These are phyloP conservation scores for Apteryx owenii DNA, from an alignment of 2,113 vertebrate genomes.

Conservation along the genomic window DNA sequence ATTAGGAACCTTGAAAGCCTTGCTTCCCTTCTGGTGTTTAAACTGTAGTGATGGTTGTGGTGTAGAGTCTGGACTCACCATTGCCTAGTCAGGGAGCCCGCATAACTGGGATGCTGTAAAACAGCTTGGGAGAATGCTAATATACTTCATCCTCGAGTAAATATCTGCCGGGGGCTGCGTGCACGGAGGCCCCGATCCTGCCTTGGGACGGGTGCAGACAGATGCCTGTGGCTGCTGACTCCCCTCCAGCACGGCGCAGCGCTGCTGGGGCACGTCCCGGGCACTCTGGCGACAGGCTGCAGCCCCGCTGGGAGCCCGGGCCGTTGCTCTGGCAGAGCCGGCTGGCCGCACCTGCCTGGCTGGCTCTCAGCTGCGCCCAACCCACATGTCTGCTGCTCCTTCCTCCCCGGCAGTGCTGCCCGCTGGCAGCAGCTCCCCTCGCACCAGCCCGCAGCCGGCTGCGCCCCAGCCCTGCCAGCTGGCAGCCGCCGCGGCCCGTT, in stretches of 20 bases:
- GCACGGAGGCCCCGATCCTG: not conserved
- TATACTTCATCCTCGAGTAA: not conserved
- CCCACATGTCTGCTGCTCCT: not conserved
- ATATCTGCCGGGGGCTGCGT: no score
- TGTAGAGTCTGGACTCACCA: not conserved
- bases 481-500: not conserved
- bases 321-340: not conserved
- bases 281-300: not conserved
- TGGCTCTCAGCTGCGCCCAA: rapidly evolving
- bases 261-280: not conserved
- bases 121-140: not conserved
- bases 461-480: not conserved
- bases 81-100: not conserved
- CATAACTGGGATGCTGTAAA: not conserved
- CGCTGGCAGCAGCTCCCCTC: not conserved
- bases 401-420: not conserved
- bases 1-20: not conserved
- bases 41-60: not conserved
- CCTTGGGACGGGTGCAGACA: not conserved
- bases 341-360: not conserved
- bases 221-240: not conserved
- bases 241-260: rapidly evolving
- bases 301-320: not conserved
- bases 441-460: not conserved
- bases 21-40: not conserved